Percentiles rank a stretch among this genome's conserved stretches.
Conservation (phyloP, 2,113 vertebrate genomes). For the Hymenochirus boettgeri region DNA sequence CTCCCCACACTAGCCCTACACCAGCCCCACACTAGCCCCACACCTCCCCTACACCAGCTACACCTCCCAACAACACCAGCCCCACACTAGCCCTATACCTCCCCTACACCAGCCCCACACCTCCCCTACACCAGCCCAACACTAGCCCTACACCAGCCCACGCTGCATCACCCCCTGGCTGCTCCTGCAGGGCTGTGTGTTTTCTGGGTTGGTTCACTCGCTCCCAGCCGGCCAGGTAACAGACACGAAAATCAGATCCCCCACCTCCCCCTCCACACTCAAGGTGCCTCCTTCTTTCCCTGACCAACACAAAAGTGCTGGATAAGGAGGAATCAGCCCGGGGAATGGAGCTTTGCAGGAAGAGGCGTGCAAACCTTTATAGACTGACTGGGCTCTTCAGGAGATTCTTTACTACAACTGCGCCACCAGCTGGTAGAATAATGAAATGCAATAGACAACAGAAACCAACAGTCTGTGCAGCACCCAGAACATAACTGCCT, state of each 20-base stretch:
- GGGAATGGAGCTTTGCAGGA: conserved; percentile 10
- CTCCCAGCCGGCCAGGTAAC: not conserved
- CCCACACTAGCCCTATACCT: too few relatives aligned
- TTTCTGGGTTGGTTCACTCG: not conserved
- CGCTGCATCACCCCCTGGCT: not conserved
- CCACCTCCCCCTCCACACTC: not conserved
- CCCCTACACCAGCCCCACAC: not conserved
- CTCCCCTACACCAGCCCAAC: not conserved
- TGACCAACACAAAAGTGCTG: conserved; percentile 24
- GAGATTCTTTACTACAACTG: not conserved
- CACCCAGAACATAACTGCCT: too few relatives aligned
- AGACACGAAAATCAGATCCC: not conserved
- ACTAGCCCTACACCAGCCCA: conserved; percentile 6
- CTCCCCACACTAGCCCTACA: too few relatives aligned
- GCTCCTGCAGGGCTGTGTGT: not conserved
- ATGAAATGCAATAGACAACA: too few relatives aligned
- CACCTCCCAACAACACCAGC: too few relatives aligned
- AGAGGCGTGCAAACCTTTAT: conserved; percentile 1
- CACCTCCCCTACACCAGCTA: too few relatives aligned
- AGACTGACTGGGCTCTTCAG: too few relatives aligned
- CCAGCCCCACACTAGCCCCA: too few relatives aligned
- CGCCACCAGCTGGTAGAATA: conserved; percentile 19
- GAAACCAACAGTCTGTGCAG: too few relatives aligned
- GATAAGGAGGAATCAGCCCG: not conserved
- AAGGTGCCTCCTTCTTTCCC: conserved; percentile 33